Percentiles rank a stretch among this genome's conserved stretches.
Evolutionary conservation across 2,888 invertebrate genomes (phyloP).

Genomic region (Caenorhabditis panamensis): DNA sequence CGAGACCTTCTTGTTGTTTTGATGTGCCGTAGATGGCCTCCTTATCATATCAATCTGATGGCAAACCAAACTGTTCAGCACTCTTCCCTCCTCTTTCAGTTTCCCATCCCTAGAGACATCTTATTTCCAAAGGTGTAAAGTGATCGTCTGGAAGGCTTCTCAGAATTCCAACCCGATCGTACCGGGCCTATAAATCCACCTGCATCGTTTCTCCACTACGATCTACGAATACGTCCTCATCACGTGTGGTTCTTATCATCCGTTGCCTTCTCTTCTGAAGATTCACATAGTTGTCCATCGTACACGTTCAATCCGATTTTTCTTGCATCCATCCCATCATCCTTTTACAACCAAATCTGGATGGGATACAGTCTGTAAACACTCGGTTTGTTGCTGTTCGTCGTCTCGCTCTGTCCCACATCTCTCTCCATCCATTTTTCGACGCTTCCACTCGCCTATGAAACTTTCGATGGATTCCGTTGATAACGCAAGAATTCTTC

Average conservation of each 20-base stretch:
- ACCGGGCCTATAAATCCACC: slow-evolving; percentile 26
- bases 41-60: slow-evolving; percentile 39
- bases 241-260: slow-evolving; percentile 19
- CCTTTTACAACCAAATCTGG: slow-evolving; percentile 36
- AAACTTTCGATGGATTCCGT: slow-evolving; percentile 7
- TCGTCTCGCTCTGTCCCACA: slow-evolving; percentile 7
- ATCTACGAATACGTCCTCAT: slow-evolving; percentile 11
- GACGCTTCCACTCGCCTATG: slow-evolving; percentile 9
- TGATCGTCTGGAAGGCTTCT: slow-evolving; percentile 14
- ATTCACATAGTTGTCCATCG: slow-evolving; percentile 14
- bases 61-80: slow-evolving; percentile 37
- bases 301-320: slow-evolving; percentile 1
- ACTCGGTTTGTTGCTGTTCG: slow-evolving; percentile 14
- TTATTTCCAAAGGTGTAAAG: slow-evolving; percentile 10
- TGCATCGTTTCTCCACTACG: not conserved
- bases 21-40: slow-evolving; percentile 11
- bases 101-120: not conserved
- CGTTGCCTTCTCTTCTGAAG: slow-evolving; percentile 3
- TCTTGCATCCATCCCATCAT: not conserved
- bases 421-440: slow-evolving; percentile 11
- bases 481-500: slow-evolving; percentile 39
- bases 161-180: slow-evolving; percentile 14
- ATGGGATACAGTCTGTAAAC: slow-evolving; percentile 6
- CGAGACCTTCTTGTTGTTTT: slow-evolving; percentile 42
- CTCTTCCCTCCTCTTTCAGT: too few species aligned